phyloP scores from a whole-genome alignment of 2,113 vertebrate species.

The Archilochus colubris region DNA sequence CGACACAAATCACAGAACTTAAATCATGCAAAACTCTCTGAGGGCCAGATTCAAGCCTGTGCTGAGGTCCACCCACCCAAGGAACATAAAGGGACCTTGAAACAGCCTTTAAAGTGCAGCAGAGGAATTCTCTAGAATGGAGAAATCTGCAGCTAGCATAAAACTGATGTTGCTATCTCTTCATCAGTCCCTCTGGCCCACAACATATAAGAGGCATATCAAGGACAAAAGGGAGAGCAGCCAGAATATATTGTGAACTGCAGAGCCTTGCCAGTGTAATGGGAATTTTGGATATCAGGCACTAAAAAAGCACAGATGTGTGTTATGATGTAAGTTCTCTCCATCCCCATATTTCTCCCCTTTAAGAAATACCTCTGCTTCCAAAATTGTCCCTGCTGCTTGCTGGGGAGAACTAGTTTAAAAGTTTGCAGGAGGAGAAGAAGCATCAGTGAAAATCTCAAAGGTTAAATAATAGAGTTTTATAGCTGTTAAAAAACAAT shows the following conservation, averaged over 20 bases:
- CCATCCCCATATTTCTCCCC: not conserved
- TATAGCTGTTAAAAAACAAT: not conserved
- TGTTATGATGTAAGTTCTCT: constrained; percentile 19
- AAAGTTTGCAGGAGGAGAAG: not conserved
- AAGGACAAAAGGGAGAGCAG: constrained; percentile 21
- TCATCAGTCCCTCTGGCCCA: constrained; percentile 38
- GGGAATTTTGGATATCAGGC: constrained; percentile 27
- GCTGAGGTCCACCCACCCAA: not conserved
- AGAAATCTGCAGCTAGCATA: constrained; percentile 22
- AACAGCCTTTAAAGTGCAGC: constrained; percentile 20
- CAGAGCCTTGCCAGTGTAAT: not conserved
- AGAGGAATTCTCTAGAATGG: constrained; percentile 14
- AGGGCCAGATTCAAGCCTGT: not conserved
- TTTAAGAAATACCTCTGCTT: constrained; percentile 18
- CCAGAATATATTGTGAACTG: constrained; percentile 25
- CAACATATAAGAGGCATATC: constrained; percentile 9
- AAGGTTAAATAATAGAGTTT: not conserved
- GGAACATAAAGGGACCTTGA: constrained; percentile 43
- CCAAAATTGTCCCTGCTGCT: not conserved
- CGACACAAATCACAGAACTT: not conserved
- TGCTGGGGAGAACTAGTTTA: not conserved
- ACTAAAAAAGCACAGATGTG: not conserved
- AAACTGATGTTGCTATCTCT: constrained; percentile 43
- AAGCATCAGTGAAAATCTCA: not conserved
- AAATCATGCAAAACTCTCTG: not conserved